phyloP scores from a whole-genome alignment of 2,888 invertebrate species.

The Embidobia sp. region DNA sequence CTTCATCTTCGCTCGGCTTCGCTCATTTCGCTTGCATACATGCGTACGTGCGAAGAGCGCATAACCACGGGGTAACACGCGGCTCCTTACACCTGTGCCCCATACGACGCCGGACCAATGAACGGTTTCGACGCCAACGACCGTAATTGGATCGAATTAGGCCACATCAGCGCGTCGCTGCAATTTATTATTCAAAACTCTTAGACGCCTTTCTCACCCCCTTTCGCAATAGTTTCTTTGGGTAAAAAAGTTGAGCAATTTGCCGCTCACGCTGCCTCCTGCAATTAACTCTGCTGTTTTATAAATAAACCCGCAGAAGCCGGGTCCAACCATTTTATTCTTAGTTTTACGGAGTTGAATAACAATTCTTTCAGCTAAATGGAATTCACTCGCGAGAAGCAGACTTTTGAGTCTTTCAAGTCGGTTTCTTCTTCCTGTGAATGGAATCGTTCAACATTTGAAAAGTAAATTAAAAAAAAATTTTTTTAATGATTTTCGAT shows the following conservation, averaged over 20 bases:
- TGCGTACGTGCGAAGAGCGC: constrained; percentile 60
- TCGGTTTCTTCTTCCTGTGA: too few species aligned
- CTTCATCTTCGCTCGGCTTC: constrained; percentile 53
- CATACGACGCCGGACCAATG: constrained; percentile 55
- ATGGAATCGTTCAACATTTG: too few species aligned
- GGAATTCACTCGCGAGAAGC: too few species aligned
- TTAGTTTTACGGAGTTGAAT: too few species aligned
- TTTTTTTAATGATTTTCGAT: too few species aligned
- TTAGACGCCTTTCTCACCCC: constrained; percentile 1
- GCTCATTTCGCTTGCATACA: constrained; percentile 55
- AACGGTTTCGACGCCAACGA: constrained; percentile 60
- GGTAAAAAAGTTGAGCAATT: not conserved
- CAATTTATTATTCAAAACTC: constrained; percentile 58
- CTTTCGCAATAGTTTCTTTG: constrained; percentile 7
- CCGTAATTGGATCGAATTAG: constrained; percentile 65
- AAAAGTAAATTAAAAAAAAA: too few species aligned
- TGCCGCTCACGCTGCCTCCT: not conserved
- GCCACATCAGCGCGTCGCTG: constrained; percentile 58
- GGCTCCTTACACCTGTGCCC: constrained; percentile 65
- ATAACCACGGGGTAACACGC: constrained; percentile 65
- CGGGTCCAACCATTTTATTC: too few species aligned
- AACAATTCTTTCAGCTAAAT: too few species aligned
- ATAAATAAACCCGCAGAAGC: not conserved
- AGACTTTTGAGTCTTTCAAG: too few species aligned
- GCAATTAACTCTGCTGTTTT: not conserved